Base-by-base conservation (phyloP, 2,113 vertebrate species). In the Cathartes aura region DNA sequence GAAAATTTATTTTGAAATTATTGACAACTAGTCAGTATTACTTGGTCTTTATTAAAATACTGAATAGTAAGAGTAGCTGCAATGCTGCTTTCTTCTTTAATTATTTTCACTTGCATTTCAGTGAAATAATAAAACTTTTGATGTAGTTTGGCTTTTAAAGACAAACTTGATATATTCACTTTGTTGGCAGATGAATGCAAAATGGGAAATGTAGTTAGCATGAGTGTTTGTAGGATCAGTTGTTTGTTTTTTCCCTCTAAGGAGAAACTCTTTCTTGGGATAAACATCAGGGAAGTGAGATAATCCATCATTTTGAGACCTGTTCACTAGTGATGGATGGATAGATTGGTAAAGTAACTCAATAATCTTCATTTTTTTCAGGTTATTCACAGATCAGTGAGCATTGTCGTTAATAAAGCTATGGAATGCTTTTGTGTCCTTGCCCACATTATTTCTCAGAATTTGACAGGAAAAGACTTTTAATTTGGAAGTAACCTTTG, bases 371-470 rank as follows among this genome's bases (percentile, higher is more conserved):
- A 82, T 98, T 98, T 97, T 97, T 98, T 97, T 95, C 97, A 93
- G 98, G 98, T 98, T 99, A 98, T 99, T 99, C 98, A 99, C 98
- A 99, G 99, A 98, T 99, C 99, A 99, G 96, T 98, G 98, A 98
- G 93, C 98, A 98, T 98, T 97, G 95, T 98, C 19, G 40, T 99
- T 99, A 98, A 98, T 99, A 98, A 98, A 98, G 97, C 98, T 97
- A 95, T 98, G 97, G 98, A 98, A 98, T 98, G 98, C 98, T 98
- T 98, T 98, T 98, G 96, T 98, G 98, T 98, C 98, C 98, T 98
- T 98, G 98, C 97, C 93, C 91, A 89, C 89, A 96, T 98, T 98
- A 98, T 98, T 98, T 90, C 97, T 98, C 97, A 97, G 96, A 90
- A 98, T 98, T 97, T 98, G 98, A 98, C 96, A 98, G 97, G 93